A percentile compares a stretch with the other conserved stretches of the same genome.
Conservation (phyloP, 1,140 invertebrate species). For the Drosophila baimaii region DNA sequence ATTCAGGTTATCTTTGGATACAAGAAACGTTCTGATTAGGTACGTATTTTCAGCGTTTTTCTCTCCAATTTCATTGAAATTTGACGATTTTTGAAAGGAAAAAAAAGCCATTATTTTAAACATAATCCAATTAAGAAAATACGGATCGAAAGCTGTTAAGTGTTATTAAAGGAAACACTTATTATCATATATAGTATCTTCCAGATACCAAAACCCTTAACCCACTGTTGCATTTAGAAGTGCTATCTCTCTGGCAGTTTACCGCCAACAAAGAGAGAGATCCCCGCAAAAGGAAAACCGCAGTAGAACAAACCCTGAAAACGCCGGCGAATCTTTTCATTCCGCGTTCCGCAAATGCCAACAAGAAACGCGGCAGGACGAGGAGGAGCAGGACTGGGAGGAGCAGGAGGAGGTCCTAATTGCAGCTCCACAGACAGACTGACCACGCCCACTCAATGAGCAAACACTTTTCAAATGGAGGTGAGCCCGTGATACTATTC, state of each 20-base stretch:
- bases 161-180: too few species aligned
- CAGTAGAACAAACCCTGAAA: conserved; percentile 28
- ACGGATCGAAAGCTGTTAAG: neutral
- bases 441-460: conserved; percentile 67
- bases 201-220: too few species aligned
- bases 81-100: neutral
- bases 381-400: too few species aligned
- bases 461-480: conserved; percentile 54
- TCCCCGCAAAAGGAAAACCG: conserved; percentile 37
- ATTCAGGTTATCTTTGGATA: conserved; percentile 1
- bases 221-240: conserved; percentile 18
- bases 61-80: neutral
- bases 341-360: conserved; percentile 27
- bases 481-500: conserved; percentile 30
- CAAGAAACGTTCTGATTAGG: neutral
- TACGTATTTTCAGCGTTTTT: neutral
- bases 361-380: conserved; percentile 26
- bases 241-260: conserved; percentile 14
- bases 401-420: conserved; percentile 54
- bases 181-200: too few species aligned
- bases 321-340: conserved; percentile 23
- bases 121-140: neutral
- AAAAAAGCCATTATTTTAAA: neutral
- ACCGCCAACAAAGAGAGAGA: conserved; percentile 32
- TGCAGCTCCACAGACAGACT: conserved; percentile 44